phyloP scores from a whole-genome alignment of 64 coral and sea anemone genomes.

The Stylophora pistillata region DNA sequence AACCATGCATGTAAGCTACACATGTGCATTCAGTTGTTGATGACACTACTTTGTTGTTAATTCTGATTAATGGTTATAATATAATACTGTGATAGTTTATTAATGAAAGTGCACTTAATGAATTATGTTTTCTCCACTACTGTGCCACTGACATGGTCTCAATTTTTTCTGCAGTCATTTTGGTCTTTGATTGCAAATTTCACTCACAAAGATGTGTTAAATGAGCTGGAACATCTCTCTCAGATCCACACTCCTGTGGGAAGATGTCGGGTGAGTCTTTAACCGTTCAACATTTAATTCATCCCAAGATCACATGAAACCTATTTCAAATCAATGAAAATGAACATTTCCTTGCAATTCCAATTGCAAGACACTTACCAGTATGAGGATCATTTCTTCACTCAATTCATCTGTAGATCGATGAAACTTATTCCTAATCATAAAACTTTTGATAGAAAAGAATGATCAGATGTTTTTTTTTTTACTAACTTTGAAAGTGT shows the following conservation, averaged over 20 bases:
- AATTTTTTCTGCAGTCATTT: conserved; percentile 66
- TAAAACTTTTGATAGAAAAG: background rate
- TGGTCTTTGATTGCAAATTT: conserved; percentile 76
- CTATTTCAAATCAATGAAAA: no score
- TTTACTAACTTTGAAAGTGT: background rate
- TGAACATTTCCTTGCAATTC: no score
- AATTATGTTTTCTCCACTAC: background rate
- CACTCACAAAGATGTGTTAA: conserved; percentile 89
- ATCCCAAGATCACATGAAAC: no score
- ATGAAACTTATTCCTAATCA: no score
- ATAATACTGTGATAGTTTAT: no score
- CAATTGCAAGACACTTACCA: no score
- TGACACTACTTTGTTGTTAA: no score
- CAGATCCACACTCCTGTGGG: conserved; percentile 88
- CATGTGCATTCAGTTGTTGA: no score
- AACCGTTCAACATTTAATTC: background rate
- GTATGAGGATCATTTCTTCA: no score
- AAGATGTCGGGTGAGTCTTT: conserved; percentile 68
- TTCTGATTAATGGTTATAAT: no score
- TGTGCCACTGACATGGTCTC: background rate
- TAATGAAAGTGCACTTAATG: background rate
- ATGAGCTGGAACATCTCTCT: conserved; percentile 83
- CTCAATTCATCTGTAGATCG: no score
- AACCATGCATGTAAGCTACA: no score
- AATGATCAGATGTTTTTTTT: background rate